A percentile compares a stretch with the other conserved stretches of the same genome.
These are phyloP conservation scores for Actinostola sp. DNA, from an alignment of 92 coral and sea anemone species.

Conservation along the genomic window DNA sequence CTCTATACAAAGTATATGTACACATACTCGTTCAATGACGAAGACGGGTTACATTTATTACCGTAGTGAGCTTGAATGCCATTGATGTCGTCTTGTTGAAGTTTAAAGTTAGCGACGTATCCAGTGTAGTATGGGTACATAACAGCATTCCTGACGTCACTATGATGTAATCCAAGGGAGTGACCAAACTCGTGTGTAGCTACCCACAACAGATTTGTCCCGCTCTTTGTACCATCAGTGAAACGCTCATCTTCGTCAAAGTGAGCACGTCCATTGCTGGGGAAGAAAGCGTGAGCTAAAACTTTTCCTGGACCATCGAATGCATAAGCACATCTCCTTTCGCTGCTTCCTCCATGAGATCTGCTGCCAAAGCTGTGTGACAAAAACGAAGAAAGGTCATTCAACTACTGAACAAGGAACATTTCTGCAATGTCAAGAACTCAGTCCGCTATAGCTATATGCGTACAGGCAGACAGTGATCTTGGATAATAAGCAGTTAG, in stretches of 20 bases:
- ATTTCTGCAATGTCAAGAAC: no score
- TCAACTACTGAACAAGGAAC: no score
- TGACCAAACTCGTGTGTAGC: constrained; percentile 96
- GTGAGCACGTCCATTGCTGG: constrained; percentile 82
- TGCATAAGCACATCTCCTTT: constrained; percentile 46
- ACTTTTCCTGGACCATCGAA: constrained; percentile 86
- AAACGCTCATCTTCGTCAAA: constrained; percentile 83
- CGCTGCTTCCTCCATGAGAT: constrained; percentile 58
- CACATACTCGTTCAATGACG: no score
- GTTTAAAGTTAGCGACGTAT: constrained; percentile 62
- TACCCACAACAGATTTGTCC: constrained; percentile 82
- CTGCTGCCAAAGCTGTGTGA: constrained; percentile 57
- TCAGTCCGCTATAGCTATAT: no score
- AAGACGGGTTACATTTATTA: no score
- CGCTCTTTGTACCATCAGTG: constrained; percentile 64
- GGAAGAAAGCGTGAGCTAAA: constrained; percentile 85
- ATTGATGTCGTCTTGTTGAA: constrained; percentile 66
- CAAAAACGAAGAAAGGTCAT: not conserved
- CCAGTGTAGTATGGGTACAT: constrained; percentile 89
- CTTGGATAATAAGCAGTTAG: not conserved
- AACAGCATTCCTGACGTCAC: constrained; percentile 79
- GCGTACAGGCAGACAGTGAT: no score
- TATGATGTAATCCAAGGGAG: constrained; percentile 75
- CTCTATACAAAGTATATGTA: not conserved
- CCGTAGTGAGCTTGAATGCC: constrained; percentile 83